phyloP scores from a whole-genome alignment of 2,797 vertebrate species.

The Urophycis tenuis region DNA sequence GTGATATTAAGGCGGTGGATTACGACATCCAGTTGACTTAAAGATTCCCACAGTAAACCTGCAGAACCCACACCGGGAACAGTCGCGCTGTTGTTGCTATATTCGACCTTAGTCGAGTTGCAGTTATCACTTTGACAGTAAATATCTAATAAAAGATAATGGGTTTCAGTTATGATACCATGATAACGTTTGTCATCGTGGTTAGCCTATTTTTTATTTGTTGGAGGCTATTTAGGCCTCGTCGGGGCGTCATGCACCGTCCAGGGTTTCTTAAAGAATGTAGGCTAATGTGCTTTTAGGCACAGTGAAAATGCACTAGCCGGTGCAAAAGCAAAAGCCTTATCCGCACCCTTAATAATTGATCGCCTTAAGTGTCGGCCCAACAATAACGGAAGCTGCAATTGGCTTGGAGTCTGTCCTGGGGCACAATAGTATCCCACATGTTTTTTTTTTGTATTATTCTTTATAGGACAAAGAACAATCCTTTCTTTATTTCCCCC shows the following conservation, averaged over 20 bases:
- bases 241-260: neutral
- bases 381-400: neutral
- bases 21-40: neutral
- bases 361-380: conserved; percentile 5
- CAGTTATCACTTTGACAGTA: neutral
- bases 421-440: conserved; percentile 5
- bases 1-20: neutral
- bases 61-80: neutral
- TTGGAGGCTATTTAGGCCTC: neutral
- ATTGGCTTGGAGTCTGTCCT: conserved; percentile 4
- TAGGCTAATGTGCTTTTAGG: neutral
- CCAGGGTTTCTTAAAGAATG: neutral
- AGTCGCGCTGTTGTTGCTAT: neutral
- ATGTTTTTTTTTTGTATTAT: neutral
- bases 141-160: neutral
- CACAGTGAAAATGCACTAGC: neutral
- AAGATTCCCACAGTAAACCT: neutral
- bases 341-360: conserved; percentile 30
- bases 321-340: neutral
- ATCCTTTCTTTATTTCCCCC: conserved; percentile 9
- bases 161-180: neutral
- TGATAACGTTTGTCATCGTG: neutral
- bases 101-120: neutral
- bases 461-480: neutral
- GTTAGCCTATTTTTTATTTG: neutral